Conservation (phyloP, 2,888 invertebrate genomes). For the Dioctria linearis region DNA sequence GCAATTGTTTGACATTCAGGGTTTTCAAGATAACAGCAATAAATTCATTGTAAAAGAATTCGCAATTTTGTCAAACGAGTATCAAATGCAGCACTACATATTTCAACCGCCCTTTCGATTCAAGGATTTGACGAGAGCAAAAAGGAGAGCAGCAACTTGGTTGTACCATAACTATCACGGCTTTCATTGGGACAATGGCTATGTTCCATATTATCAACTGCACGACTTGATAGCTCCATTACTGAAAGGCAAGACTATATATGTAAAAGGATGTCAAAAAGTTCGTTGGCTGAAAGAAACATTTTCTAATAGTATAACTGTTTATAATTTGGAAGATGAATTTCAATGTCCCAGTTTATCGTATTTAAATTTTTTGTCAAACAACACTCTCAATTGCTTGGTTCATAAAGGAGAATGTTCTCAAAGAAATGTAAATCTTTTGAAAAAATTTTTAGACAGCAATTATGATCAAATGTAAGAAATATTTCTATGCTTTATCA, state of each 20-base stretch:
- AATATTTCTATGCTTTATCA: neutral
- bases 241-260: neutral
- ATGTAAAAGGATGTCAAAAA: conserved; percentile 14
- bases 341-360: neutral
- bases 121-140: neutral
- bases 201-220: too few relatives aligned
- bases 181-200: too few relatives aligned
- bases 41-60: conserved; percentile 54
- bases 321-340: conserved; percentile 17
- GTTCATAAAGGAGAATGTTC: conserved; percentile 9
- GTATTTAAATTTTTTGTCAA: neutral
- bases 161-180: conserved; percentile 25
- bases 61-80: too few relatives aligned
- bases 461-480: neutral
- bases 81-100: too few relatives aligned
- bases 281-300: conserved; percentile 3
- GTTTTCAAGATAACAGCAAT: conserved; percentile 43
- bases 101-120: conserved; percentile 8
- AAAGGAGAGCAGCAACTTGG: conserved; percentile 42
- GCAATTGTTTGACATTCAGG: conserved; percentile 36
- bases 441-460: conserved; percentile 7
- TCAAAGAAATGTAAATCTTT: conserved; percentile 19
- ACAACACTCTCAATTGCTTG: neutral
- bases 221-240: too few relatives aligned
- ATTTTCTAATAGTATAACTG: neutral